Base-by-base conservation (phyloP, 2,113 vertebrate genomes). In the Pseudopodoces humilis region DNA sequence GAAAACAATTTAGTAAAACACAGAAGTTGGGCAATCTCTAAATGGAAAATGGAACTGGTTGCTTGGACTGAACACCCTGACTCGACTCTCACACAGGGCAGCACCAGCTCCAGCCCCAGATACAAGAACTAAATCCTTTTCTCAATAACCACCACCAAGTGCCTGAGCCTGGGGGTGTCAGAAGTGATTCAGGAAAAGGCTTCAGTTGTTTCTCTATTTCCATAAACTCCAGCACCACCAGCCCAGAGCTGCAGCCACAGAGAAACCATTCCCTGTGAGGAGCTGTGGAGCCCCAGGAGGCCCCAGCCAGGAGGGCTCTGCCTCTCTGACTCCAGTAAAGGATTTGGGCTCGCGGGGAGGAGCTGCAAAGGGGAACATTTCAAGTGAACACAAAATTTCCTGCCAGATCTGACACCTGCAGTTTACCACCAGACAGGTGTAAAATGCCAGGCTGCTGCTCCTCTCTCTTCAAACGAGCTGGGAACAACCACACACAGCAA, bases 81-180 rank as follows among this genome's bases (percentile, higher is more conserved):
- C 39, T 28, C 52, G 19, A 94, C 80, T 88, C 92, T 87, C 92
- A 96, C 39, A 53, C 53, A 83, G 93, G 95, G 90, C 72, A 94
- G 90, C 68, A 74, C 59, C 91, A 88, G 28, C 31, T 94, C 94
- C 83, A 41, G 55, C 43, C 90, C 68, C 25, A 83, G 75, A 41
- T 28, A 63, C 83, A 55, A 72, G 62, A 84, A 68, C 65, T 87
- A 70, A 88, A 41, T 23, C 8, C 37, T 71, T 92, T 84, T 80
- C 88, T 77, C 52, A 91, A 86, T 52, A 67, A 94, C 82, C 84
- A 63, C 75, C 53, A 81, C 10, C 52, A 47, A 24, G 6, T 31
- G 17, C 53, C 7, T 25, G 64, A 58, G 43, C 31, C 35, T 5
- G 23, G 39, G 21, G n/a, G 31, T 43, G 70, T 18, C 81, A 91